Conservation (phyloP, 2,888 invertebrate species). For the Chaetogeoica ovagalla region DNA sequence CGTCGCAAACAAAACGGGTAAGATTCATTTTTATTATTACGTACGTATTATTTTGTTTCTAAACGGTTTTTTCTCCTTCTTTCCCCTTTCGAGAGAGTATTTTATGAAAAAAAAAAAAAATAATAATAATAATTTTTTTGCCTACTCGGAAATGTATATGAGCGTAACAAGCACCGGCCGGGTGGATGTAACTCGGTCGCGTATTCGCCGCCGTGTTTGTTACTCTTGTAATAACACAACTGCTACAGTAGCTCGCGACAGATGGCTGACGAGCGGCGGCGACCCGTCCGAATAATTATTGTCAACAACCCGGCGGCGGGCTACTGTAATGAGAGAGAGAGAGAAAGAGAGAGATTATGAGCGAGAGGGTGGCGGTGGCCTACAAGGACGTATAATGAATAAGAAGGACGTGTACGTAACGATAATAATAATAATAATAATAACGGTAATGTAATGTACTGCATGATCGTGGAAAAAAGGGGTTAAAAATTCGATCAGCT, state of each 20-base stretch:
- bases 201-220: conserved; percentile 10
- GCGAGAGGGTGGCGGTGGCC: background rate
- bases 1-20: conserved; percentile 37
- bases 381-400: conserved; percentile 24
- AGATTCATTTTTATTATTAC: conserved; percentile 41
- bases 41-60: conserved; percentile 8
- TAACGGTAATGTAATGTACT: background rate
- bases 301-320: conserved; percentile 44
- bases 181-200: background rate
- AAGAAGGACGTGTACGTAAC: conserved; percentile 33
- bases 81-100: background rate
- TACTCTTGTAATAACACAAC: conserved; percentile 6
- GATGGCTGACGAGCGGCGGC: conserved; percentile 32
- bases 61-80: conserved; percentile 5
- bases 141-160: too few species aligned
- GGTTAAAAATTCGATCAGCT: conserved; percentile 51
- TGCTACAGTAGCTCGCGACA: conserved; percentile 22
- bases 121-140: too few species aligned
- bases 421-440: conserved; percentile 38
- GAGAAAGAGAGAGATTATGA: too few species aligned
- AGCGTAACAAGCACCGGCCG: too few species aligned
- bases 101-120: too few species aligned
- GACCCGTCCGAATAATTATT: conserved; percentile 50
- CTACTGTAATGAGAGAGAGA: too few species aligned
- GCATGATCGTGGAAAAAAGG: conserved; percentile 33